Evolutionary conservation across 2,888 invertebrate genomes (phyloP).

Genomic region (Anthoptus insignis): DNA sequence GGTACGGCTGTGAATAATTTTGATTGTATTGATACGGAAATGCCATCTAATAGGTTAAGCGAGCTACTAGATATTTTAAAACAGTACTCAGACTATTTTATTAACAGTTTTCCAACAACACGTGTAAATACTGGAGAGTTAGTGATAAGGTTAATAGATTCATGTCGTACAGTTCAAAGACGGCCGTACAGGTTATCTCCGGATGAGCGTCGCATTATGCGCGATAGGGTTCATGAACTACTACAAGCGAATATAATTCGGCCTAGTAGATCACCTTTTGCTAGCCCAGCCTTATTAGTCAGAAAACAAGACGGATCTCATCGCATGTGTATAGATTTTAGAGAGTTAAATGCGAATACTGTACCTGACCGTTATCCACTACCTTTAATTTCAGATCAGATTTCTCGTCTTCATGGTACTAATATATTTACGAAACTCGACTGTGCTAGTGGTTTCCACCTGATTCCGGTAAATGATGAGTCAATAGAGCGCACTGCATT

Average conservation of each 20-base stretch:
- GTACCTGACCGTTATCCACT: conserved; percentile 36
- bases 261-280: background rate
- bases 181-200: conserved; percentile 29
- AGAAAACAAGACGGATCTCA: conserved; percentile 44
- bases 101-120: conserved; percentile 19
- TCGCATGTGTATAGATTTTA: conserved; percentile 45
- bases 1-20: too few relatives aligned
- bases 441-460: conserved; percentile 38
- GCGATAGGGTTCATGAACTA: too few relatives aligned
- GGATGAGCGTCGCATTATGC: too few relatives aligned
- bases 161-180: conserved; percentile 35
- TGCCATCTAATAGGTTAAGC: too few relatives aligned
- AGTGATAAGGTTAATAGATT: conserved; percentile 35
- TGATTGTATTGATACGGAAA: too few relatives aligned
- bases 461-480: conserved; percentile 33
- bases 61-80: too few relatives aligned
- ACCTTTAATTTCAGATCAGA: conserved; percentile 38
- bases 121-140: conserved; percentile 39
- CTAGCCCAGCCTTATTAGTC: conserved; percentile 40
- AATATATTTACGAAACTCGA: conserved; percentile 38
- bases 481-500: conserved; percentile 39
- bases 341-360: conserved; percentile 41
- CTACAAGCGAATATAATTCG: too few relatives aligned
- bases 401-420: conserved; percentile 32
- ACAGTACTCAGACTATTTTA: conserved; percentile 12